Evolutionary conservation across 2,797 vertebrate species (phyloP).

Genomic region (Perodicticus potto): DNA sequence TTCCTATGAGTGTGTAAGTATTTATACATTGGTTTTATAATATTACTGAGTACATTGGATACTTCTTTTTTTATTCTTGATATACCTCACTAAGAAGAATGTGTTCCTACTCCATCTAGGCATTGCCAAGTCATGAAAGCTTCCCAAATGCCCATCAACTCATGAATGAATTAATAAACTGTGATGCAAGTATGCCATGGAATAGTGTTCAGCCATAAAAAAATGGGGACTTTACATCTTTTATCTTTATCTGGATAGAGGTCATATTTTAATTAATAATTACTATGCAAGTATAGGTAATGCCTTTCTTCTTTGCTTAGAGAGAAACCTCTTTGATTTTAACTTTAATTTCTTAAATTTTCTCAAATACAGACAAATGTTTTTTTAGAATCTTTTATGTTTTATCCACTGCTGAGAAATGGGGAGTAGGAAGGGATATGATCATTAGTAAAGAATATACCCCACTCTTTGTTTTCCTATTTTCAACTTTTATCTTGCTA

Average conservation of each 20-base stretch:
- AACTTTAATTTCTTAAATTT: neutral
- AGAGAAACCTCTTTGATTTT: neutral
- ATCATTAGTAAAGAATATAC: neutral
- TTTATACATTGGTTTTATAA: too few relatives aligned
- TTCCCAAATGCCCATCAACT: too few relatives aligned
- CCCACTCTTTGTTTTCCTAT: neutral
- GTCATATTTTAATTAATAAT: slow-evolving; percentile 19
- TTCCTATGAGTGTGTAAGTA: too few relatives aligned
- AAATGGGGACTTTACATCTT: too few relatives aligned
- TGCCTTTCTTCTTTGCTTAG: neutral
- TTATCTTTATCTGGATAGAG: neutral
- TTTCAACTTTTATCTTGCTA: neutral
- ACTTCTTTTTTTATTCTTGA: too few relatives aligned
- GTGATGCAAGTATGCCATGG: too few relatives aligned
- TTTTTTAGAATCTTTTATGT: neutral
- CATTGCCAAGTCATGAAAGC: too few relatives aligned
- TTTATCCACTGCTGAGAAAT: neutral
- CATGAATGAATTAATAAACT: too few relatives aligned
- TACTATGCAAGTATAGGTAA: neutral
- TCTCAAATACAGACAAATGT: neutral
- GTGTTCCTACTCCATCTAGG: too few relatives aligned
- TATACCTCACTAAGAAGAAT: too few relatives aligned
- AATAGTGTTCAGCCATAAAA: too few relatives aligned
- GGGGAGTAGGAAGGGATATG: neutral
- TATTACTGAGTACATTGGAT: too few relatives aligned